phyloP scores from a whole-genome alignment of 2,888 invertebrate species.

The Drosophila kokeensis region DNA sequence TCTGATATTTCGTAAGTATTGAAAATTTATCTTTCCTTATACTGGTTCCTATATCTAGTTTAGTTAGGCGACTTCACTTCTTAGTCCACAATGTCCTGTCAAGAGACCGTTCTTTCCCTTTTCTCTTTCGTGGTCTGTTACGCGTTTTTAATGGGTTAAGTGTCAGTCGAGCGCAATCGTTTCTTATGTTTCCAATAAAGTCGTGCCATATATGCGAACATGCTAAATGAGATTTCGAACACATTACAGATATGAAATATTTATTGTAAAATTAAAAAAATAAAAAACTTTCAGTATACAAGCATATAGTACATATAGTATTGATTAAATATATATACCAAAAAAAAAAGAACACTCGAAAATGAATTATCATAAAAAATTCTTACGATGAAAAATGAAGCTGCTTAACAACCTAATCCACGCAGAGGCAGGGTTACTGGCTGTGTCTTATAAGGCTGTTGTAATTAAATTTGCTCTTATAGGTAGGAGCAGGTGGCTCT shows the following conservation, averaged over 20 bases:
- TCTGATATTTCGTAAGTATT: no score
- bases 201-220: neutral
- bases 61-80: neutral
- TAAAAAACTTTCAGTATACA: neutral
- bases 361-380: neutral
- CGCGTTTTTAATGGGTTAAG: neutral
- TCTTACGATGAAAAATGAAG: neutral
- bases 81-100: neutral
- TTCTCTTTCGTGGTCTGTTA: neutral
- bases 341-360: neutral
- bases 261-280: neutral
- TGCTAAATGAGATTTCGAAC: neutral
- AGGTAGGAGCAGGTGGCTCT: slow-evolving; percentile 29
- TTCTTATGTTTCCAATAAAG: neutral
- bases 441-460: slow-evolving; percentile 56
- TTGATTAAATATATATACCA: neutral
- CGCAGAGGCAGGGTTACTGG: slow-evolving; percentile 6
- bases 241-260: neutral
- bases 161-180: neutral
- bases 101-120: neutral
- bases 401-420: neutral
- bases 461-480: slow-evolving; percentile 60
- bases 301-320: neutral
- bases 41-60: no score
- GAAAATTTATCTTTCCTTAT: no score